Conservation (phyloP, 2,888 invertebrate genomes). For the Drosophila rellima region DNA sequence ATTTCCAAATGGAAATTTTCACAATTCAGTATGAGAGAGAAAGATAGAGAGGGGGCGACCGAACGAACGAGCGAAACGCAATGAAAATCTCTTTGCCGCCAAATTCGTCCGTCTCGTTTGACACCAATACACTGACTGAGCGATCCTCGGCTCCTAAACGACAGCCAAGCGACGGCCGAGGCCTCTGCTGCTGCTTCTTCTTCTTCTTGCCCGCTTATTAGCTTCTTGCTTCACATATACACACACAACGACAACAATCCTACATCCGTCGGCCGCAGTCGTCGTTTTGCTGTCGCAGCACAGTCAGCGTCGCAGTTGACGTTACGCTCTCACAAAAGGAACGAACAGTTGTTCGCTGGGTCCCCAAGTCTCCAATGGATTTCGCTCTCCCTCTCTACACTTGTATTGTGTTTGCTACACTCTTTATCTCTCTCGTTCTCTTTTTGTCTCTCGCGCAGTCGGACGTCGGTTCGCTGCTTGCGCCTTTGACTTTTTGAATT, state of each 20-base stretch:
- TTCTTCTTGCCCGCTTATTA: conserved; percentile 65
- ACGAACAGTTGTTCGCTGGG: conserved; percentile 49
- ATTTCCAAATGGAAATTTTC: conserved; percentile 76
- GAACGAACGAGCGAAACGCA: conserved; percentile 62
- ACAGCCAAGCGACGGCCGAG: conserved; percentile 63
- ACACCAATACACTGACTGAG: conserved; percentile 82
- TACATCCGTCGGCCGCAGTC: conserved; percentile 72
- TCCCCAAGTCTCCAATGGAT: conserved; percentile 71
- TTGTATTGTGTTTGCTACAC: conserved; percentile 23
- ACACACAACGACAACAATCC: conserved; percentile 59
- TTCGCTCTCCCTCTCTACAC: conserved; percentile 44
- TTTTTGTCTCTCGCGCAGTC: conserved; percentile 19
- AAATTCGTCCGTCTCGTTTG: conserved; percentile 78
- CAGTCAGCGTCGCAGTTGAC: conserved; percentile 46
- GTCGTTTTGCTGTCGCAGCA: conserved; percentile 34
- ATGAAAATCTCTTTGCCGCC: conserved; percentile 69
- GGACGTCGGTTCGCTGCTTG: conserved; percentile 59
- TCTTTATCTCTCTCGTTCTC: conserved; percentile 35
- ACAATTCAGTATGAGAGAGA: conserved; percentile 59
- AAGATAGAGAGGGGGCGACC: conserved; percentile 48
- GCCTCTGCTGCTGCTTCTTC: conserved; percentile 59
- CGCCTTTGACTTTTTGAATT: conserved; percentile 81
- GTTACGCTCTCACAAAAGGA: conserved; percentile 69
- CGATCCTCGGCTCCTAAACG: conserved; percentile 77
- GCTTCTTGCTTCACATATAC: conserved; percentile 56